These are phyloP conservation scores for Enteromius afrohamiltoni DNA, from an alignment of 2,797 vertebrate species.

Conservation along the genomic window DNA sequence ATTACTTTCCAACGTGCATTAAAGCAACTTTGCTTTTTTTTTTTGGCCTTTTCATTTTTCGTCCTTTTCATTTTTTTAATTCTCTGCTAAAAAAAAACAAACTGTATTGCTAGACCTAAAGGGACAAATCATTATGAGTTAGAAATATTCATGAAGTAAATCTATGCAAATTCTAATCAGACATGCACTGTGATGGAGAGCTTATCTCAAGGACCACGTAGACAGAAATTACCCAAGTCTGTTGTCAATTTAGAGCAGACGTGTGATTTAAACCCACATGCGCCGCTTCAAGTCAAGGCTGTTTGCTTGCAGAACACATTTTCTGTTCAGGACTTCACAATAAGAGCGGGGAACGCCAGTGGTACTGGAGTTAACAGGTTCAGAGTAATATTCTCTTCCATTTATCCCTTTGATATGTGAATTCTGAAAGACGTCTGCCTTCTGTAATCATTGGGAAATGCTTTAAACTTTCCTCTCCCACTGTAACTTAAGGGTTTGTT, in stretches of 20 bases:
- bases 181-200: constrained; percentile 28
- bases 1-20: not conserved
- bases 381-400: constrained; percentile 11
- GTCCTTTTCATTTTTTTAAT: not conserved
- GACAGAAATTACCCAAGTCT: constrained; percentile 26
- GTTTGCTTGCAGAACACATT: constrained; percentile 43
- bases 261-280: constrained; percentile 26
- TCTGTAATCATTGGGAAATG: constrained; percentile 44
- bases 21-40: not conserved
- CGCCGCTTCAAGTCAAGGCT: constrained; percentile 16
- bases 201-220: constrained; percentile 37
- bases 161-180: constrained; percentile 42
- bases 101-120: constrained; percentile 8
- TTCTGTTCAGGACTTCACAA: constrained; percentile 24
- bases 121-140: constrained; percentile 25
- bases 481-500: not conserved
- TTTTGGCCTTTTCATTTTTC: not conserved
- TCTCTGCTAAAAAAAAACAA: not conserved
- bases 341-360: not conserved
- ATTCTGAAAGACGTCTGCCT: constrained; percentile 13
- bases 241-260: constrained; percentile 19
- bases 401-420: constrained; percentile 43
- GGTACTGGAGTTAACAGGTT: constrained; percentile 38
- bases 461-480: constrained; percentile 41
- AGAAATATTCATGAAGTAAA: constrained; percentile 40